Conservation (phyloP, 1,140 invertebrate species). For the Bombus sylvicola region DNA sequence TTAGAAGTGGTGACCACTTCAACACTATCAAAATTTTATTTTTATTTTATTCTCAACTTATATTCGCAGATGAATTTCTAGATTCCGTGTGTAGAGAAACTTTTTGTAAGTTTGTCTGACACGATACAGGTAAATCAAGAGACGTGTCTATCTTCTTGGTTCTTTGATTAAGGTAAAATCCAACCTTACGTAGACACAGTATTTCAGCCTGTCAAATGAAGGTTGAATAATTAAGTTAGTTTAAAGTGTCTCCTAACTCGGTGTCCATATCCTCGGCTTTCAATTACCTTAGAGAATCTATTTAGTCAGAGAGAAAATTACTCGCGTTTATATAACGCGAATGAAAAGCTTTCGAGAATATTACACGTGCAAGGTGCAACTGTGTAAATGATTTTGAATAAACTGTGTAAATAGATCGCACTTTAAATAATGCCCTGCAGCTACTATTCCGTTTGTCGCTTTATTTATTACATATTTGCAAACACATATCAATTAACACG, state of each 20-base stretch:
- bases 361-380: background rate
- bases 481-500: background rate
- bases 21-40: background rate
- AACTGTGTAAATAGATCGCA: background rate
- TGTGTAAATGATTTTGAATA: too few relatives aligned
- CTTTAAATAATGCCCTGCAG: background rate
- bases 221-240: slow-evolving; percentile 22
- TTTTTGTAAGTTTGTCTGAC: background rate
- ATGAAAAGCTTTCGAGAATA: background rate
- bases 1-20: too few relatives aligned
- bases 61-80: background rate
- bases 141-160: background rate
- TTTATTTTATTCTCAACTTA: too few relatives aligned
- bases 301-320: background rate
- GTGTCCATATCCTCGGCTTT: background rate
- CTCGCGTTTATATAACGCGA: too few relatives aligned
- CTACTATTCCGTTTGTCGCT: background rate
- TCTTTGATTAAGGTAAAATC: background rate
- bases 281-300: slow-evolving; percentile 11
- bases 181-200: too few relatives aligned
- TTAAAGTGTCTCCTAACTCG: background rate
- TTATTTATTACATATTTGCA: background rate
- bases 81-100: background rate
- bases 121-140: background rate
- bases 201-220: background rate